Conservation (phyloP, 1,140 invertebrate species). For the Venturia canescens region DNA sequence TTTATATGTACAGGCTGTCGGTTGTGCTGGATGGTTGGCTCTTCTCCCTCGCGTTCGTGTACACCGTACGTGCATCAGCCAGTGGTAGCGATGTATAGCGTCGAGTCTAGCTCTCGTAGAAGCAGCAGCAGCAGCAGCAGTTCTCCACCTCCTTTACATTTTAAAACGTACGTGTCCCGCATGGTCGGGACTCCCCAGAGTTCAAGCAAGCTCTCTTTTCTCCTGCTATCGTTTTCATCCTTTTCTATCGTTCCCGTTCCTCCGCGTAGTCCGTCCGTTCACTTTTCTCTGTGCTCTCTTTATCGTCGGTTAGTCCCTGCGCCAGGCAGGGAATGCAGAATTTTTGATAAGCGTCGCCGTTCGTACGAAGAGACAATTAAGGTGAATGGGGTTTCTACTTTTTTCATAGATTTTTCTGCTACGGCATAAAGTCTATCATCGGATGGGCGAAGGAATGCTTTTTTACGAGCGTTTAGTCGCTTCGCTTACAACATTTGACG, state of each 20-base stretch:
- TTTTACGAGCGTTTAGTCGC: no score
- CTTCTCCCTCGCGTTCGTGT: neutral
- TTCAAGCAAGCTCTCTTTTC: slow-evolving; percentile 33
- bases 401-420: slow-evolving; percentile 8
- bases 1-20: slow-evolving; percentile 14
- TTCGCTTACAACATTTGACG: no score
- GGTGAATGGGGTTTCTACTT: neutral
- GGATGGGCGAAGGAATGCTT: neutral
- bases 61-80: neutral
- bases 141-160: slow-evolving; percentile 59
- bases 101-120: neutral
- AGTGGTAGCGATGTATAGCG: neutral
- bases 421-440: neutral
- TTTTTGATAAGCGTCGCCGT: slow-evolving; percentile 62
- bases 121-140: slow-evolving; percentile 33
- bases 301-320: slow-evolving; percentile 18
- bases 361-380: slow-evolving; percentile 23
- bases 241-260: slow-evolving; percentile 38
- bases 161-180: slow-evolving; percentile 68
- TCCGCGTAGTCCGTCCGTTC: neutral
- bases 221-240: slow-evolving; percentile 45
- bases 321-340: slow-evolving; percentile 58
- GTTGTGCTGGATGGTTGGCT: neutral
- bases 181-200: slow-evolving; percentile 52
- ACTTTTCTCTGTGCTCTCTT: neutral